Percentiles rank a stretch among this genome's conserved stretches.
These are phyloP conservation scores for Xylocopa sonorina DNA, from an alignment of 1,140 invertebrate genomes.

Conservation along the genomic window DNA sequence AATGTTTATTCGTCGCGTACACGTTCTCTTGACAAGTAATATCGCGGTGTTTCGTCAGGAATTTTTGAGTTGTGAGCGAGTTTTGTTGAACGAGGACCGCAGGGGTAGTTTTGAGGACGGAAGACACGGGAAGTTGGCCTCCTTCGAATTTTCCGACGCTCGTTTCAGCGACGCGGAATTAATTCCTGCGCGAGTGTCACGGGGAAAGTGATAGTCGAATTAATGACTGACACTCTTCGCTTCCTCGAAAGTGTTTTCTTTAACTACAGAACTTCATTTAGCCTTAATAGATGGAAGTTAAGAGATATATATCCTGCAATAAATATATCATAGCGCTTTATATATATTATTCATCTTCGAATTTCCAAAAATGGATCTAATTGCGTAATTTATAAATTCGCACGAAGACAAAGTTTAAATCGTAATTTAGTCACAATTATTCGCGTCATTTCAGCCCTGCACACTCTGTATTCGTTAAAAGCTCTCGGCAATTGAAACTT, in stretches of 20 bases:
- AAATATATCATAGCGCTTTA: too few relatives aligned
- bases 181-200: neutral
- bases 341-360: too few relatives aligned
- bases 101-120: neutral
- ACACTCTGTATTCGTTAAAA: neutral
- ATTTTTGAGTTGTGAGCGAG: neutral
- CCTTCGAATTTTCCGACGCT: neutral
- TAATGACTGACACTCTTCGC: too few relatives aligned
- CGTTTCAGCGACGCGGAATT: neutral
- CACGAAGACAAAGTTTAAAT: too few relatives aligned
- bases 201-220: too few relatives aligned
- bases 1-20: neutral
- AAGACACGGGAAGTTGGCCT: neutral
- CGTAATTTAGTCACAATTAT: too few relatives aligned
- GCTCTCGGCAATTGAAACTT: neutral
- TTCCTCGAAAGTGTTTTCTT: neutral
- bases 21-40: neutral
- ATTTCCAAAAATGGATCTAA: too few relatives aligned
- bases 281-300: too few relatives aligned
- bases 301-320: too few relatives aligned
- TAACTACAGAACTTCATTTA: too few relatives aligned
- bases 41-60: neutral
- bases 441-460: too few relatives aligned
- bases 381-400: too few relatives aligned
- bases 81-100: neutral